Percentiles rank a stretch among this genome's conserved stretches.
These are phyloP conservation scores for Eurytoma californica DNA, from an alignment of 2,888 invertebrate genomes.

Conservation along the genomic window DNA sequence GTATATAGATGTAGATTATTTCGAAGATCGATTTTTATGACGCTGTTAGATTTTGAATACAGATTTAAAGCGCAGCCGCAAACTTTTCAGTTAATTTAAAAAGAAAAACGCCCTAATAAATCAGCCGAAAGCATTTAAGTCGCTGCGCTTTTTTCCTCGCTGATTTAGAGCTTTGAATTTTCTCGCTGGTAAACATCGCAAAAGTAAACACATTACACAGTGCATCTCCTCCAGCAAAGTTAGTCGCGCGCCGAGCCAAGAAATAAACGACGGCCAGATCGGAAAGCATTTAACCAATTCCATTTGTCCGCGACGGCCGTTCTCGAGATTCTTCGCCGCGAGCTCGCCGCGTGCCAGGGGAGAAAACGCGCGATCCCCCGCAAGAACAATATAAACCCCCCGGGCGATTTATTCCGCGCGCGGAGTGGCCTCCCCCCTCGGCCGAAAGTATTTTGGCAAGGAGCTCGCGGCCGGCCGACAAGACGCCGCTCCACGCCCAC, in stretches of 20 bases:
- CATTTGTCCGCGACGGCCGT: neutral
- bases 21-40: neutral
- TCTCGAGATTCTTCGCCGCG: neutral
- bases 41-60: slow-evolving; percentile 2
- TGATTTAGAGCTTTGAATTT: neutral
- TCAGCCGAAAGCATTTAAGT: no score
- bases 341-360: neutral
- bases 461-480: neutral
- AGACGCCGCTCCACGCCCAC: neutral
- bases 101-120: no score
- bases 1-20: slow-evolving; percentile 13
- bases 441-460: slow-evolving; percentile 48
- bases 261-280: neutral
- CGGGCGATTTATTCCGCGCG: neutral
- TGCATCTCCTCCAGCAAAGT: neutral
- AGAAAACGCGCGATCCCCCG: slow-evolving; percentile 8
- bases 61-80: neutral
- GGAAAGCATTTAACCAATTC: slow-evolving; percentile 37
- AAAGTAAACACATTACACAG: no score
- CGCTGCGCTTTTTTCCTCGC: no score
- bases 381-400: slow-evolving; percentile 1
- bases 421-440: slow-evolving; percentile 36
- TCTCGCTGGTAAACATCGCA: neutral
- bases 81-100: no score
- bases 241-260: slow-evolving; percentile 1